Evolutionary conservation across 2,113 vertebrate species (phyloP), one percentile per base, ranked within the genome.

Genomic region (Egretta garzetta): DNA sequence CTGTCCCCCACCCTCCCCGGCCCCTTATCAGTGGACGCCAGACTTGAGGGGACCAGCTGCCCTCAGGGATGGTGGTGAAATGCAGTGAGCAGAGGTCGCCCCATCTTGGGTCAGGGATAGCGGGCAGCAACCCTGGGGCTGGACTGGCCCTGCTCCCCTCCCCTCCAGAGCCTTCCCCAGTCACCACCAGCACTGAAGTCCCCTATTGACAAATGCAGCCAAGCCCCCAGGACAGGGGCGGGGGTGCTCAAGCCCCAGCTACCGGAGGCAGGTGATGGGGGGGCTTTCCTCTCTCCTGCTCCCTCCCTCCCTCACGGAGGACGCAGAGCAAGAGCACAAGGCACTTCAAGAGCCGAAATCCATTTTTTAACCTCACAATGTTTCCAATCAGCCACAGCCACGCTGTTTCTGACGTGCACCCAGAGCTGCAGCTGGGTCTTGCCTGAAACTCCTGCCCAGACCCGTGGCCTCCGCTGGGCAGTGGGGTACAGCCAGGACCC

Each of bases 341-440:
- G 49, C 13, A 9, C 14, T 55, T 35, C 8, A 14, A 52, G 75
- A 72, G 13, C 73, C 35, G 9, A 37, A 77, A 43, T 1, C 8
- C 12, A 17, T 14, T 37, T 77, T 68, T 62, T 35, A 77, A 70
- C 37, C 13, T 30, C 9, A 1, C 7, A 18, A 2, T 8, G 10
- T 35, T 67, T 30, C 30, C 49, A 8, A n/a, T 16, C 32, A 53
- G 35, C 5, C 35, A 9, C 32, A 53, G 35, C 5, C 35, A 9
- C 23, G 1, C 14, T 0, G 0, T n/a, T 67, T 52, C 47, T 41
- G 72, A 33, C 1, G 2, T 0, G 5, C 50, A 24, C 24, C 14
- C 0, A 8, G 9, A 49, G 12, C 81, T 83, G 37, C 33, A 33
- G 47, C 19, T 1, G 3, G 35, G 17, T 75, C 53, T 62, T 14